Percentiles rank a stretch among this genome's conserved stretches.
Conservation (phyloP, 2,888 invertebrate species). For the Agonopterix alstromeriana region DNA sequence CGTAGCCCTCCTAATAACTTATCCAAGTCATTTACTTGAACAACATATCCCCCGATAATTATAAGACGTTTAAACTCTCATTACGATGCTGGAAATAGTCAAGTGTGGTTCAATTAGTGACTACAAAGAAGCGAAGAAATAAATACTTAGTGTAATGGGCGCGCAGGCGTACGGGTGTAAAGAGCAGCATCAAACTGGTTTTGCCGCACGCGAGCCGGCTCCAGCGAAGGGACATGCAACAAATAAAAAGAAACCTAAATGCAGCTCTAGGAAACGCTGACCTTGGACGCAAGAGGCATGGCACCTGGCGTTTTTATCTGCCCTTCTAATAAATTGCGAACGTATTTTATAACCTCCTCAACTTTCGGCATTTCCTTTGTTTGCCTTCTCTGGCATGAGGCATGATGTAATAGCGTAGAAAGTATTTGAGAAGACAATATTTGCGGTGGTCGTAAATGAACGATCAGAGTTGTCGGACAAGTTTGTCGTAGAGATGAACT, state of each 20-base stretch:
- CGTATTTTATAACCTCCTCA: constrained; percentile 52
- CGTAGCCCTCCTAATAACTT: no score
- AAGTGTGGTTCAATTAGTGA: constrained; percentile 28
- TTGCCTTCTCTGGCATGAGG: constrained; percentile 17
- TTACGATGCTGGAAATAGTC: constrained; percentile 17
- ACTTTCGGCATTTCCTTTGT: constrained; percentile 21
- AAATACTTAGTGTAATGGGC: constrained; percentile 46
- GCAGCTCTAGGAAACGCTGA: constrained; percentile 75
- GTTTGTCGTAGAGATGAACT: constrained; percentile 28
- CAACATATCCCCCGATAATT: background rate
- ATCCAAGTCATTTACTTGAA: no score
- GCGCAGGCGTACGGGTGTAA: constrained; percentile 56
- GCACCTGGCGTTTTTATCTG: constrained; percentile 75
- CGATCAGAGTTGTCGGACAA: constrained; percentile 26
- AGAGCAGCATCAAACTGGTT: constrained; percentile 67
- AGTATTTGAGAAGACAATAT: constrained; percentile 29
- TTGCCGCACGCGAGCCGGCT: constrained; percentile 67
- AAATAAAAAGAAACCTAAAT: constrained; percentile 73
- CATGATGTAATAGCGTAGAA: constrained; percentile 33
- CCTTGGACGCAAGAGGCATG: constrained; percentile 69
- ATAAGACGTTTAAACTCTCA: constrained; percentile 1
- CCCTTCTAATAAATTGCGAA: constrained; percentile 66
- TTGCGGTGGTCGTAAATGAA: constrained; percentile 26
- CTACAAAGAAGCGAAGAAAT: constrained; percentile 35
- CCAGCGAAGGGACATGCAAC: constrained; percentile 65